These are phyloP conservation scores for Sceloporus tristichus DNA, from an alignment of 2,113 vertebrate species.

Conservation along the genomic window DNA sequence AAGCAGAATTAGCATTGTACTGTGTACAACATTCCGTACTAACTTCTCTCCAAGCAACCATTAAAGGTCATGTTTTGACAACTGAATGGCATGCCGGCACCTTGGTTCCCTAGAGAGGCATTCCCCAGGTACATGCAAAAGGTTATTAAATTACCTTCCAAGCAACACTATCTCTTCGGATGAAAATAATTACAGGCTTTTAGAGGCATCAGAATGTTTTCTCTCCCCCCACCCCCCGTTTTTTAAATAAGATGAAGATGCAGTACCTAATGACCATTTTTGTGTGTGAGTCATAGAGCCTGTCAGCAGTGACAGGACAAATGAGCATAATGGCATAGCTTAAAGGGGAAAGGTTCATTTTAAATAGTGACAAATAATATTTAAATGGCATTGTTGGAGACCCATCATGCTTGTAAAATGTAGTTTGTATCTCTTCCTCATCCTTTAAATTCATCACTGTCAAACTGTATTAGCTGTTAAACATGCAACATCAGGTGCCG, in stretches of 20 bases:
- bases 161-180: constrained; percentile 92
- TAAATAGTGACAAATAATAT: constrained; percentile 93
- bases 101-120: constrained; percentile 97
- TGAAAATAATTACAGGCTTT: constrained; percentile 99
- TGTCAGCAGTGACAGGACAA: constrained; percentile 98
- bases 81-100: constrained; percentile 99
- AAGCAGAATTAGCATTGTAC: constrained; percentile 95
- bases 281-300: constrained; percentile 97
- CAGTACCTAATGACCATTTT: constrained; percentile 98
- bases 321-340: constrained; percentile 96
- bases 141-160: constrained; percentile 99
- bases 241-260: constrained; percentile 94
- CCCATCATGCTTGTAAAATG: constrained; percentile 96
- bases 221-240: constrained; percentile 72
- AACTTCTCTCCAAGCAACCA: constrained; percentile 99
- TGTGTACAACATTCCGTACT: constrained; percentile 90
- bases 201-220: constrained; percentile 92
- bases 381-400: constrained; percentile 95
- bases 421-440: constrained; percentile 86
- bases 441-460: constrained; percentile 87
- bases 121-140: constrained; percentile 99
- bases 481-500: constrained; percentile 85
- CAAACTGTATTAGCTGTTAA: constrained; percentile 83
- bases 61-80: constrained; percentile 99
- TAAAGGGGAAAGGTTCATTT: constrained; percentile 93